A percentile compares a stretch with the other conserved stretches of the same genome.
phyloP scores from a whole-genome alignment of 1,140 invertebrate genomes.

The Bilobella aurantiaca region DNA sequence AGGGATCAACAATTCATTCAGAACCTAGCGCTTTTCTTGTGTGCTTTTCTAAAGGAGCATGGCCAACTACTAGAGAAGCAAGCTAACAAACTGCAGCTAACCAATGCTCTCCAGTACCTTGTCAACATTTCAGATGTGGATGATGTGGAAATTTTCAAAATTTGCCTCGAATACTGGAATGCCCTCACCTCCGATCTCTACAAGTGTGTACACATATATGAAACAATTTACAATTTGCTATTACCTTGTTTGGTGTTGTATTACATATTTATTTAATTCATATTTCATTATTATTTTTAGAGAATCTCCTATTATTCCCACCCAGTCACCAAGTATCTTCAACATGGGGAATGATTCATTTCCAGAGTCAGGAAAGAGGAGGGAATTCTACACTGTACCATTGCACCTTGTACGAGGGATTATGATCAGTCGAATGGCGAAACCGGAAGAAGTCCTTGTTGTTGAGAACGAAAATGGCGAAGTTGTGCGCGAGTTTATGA shows the following conservation, averaged over 20 bases:
- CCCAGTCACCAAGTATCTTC: constrained; percentile 37
- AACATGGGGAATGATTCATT: constrained; percentile 30
- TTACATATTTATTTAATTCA: background rate
- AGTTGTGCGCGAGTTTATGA: constrained; percentile 98
- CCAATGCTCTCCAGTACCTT: constrained; percentile 82
- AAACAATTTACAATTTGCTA: background rate
- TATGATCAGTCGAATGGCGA: constrained; percentile 99
- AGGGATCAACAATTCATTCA: constrained; percentile 99
- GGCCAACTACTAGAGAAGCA: constrained; percentile 74
- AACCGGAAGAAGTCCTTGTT: constrained; percentile 99
- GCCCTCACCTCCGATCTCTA: constrained; percentile 82
- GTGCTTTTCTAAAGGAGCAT: constrained; percentile 94
- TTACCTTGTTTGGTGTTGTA: background rate
- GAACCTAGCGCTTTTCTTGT: constrained; percentile 93
- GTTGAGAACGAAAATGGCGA: constrained; percentile 99
- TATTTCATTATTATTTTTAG: constrained; percentile 38
- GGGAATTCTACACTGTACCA: constrained; percentile 65
- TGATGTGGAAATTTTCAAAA: constrained; percentile 99
- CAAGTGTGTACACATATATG: constrained; percentile 43
- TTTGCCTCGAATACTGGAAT: constrained; percentile 99
- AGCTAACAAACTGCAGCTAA: constrained; percentile 56
- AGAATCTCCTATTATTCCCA: constrained; percentile 38
- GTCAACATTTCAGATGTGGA: constrained; percentile 97
- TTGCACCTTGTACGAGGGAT: constrained; percentile 75
- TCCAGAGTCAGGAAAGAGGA: constrained; percentile 44